Evolutionary conservation across 2,113 vertebrate species (phyloP).

Genomic region (Ammodramus savannarum): DNA sequence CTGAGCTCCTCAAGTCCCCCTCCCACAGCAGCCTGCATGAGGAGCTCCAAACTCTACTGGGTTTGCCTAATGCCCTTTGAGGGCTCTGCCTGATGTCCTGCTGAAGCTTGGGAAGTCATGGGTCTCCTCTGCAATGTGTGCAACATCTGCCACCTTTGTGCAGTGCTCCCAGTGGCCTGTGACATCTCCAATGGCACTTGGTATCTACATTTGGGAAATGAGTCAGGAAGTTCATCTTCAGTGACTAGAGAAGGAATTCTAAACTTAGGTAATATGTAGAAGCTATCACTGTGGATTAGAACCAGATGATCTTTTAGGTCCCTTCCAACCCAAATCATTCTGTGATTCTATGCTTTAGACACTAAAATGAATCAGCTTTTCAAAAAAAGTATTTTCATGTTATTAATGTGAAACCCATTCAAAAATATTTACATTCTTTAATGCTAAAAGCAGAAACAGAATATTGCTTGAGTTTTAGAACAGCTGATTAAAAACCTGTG

Average conservation of each 20-base stretch:
- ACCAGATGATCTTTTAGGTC: neutral
- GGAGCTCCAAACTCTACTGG: neutral
- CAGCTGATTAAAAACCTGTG: conserved; percentile 11
- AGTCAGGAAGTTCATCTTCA: neutral
- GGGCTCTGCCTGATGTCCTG: neutral
- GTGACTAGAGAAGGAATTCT: neutral
- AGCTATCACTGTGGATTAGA: neutral
- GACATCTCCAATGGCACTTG: too few relatives aligned
- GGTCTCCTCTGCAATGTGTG: neutral
- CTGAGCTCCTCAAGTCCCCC: neutral
- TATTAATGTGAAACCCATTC: neutral
- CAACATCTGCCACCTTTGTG: neutral
- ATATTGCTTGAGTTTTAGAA: neutral
- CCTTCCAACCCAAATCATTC: neutral
- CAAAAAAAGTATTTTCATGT: neutral
- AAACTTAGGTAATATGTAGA: neutral
- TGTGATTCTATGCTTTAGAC: neutral
- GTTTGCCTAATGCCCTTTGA: neutral
- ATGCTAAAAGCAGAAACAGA: neutral
- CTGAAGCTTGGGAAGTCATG: neutral
- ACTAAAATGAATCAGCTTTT: neutral
- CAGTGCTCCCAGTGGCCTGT: neutral
- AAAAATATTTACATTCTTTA: neutral
- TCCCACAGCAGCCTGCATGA: neutral
- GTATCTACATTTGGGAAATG: neutral